Base-by-base conservation (phyloP, 2,113 vertebrate genomes). In the Martes martes region DNA sequence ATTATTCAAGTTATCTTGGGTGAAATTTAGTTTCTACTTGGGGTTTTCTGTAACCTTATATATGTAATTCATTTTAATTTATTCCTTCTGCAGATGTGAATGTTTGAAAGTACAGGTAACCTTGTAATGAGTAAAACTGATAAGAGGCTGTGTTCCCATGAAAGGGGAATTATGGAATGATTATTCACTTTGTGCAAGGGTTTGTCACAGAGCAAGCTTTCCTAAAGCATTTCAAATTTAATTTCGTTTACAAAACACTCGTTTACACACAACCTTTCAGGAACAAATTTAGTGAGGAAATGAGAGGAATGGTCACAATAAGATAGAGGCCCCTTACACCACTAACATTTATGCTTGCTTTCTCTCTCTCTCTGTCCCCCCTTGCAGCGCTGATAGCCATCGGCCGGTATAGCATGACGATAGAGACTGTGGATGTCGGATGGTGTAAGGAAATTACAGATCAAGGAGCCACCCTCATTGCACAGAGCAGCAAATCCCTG, bases 401-500 rank as follows among this genome's bases (percentile, higher is more conserved):
- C 96, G 99, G 99, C 89, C 99, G 98, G 95, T 99, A 99, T 98
- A 99, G 99, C 98, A 99, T 99, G 98, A 99, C 99, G 31, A 99
- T 99, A 97, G 99, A 99, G 98, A 99, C 99, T 0, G 99, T 99
- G 98, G 99, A 99, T 94, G 99, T 99, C 0, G 99, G 99, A 84
- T 99, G 99, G 99, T 99, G 99, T 98, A 99, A 99, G 97, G 99
- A 99, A 98, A 99, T 99, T 95, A 99, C 99, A 4, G 99, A 99
- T 97, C 99, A 99, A 96, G 99, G 99, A 97, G 99, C 99, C 97
- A 99, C 99, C 19, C 99, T 99, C 98, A 99, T 99, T 92, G 99
- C 99, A 84, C 99, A 99, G 98, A 99, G 99, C 99, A 99, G 99
- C 99, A 99, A 99, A 97, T 99, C 99, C 63, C 99, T 99, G 90